A percentile compares a stretch with the other conserved stretches of the same genome.
These are phyloP conservation scores for Planococcus citri DNA, from an alignment of 1,140 invertebrate genomes.

Conservation along the genomic window DNA sequence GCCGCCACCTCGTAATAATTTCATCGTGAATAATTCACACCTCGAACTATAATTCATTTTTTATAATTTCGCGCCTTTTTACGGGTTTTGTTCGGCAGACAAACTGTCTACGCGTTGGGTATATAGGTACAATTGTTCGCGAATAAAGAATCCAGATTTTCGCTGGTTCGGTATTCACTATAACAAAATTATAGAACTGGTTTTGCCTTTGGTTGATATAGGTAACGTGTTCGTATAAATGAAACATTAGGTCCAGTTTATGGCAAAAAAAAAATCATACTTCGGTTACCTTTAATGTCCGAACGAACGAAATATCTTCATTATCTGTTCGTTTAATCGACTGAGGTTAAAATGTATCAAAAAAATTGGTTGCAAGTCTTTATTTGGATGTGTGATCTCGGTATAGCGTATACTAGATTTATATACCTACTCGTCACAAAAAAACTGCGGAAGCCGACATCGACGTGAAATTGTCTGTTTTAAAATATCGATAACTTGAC, in stretches of 20 bases:
- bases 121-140: no score
- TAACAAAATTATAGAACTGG: constrained; percentile 7
- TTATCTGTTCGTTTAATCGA: constrained; percentile 6
- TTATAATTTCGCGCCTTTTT: neutral
- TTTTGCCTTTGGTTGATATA: neutral
- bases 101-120: neutral
- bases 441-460: no score
- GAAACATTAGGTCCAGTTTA: constrained; percentile 14
- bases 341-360: neutral
- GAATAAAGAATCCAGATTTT: constrained; percentile 5
- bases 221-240: constrained; percentile 14
- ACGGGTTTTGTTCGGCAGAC: neutral
- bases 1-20: neutral
- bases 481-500: neutral
- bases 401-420: neutral
- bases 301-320: constrained; percentile 12
- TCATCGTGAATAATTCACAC: neutral
- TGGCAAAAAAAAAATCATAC: neutral
- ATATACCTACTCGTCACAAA: neutral
- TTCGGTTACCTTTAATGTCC: neutral
- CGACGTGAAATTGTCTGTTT: no score
- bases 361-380: neutral
- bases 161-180: neutral
- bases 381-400: neutral
- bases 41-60: neutral